Evolutionary conservation across 2,888 invertebrate species (phyloP).

Genomic region (Empis stercorea): DNA sequence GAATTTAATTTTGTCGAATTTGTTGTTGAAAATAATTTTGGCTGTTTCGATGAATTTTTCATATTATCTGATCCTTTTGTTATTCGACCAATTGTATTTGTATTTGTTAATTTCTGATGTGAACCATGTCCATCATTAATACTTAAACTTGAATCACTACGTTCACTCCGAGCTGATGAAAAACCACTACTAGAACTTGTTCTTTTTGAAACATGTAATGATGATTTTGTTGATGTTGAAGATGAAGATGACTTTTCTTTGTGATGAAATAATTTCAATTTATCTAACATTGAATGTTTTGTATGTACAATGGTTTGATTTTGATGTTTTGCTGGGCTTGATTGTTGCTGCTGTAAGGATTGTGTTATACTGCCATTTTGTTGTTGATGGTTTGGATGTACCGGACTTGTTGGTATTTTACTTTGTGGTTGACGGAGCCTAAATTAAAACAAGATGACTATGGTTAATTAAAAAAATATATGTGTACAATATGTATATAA

Average conservation of each 20-base stretch:
- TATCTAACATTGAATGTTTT: slow-evolving; percentile 75
- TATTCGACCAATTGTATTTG: neutral
- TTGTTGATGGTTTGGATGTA: slow-evolving; percentile 6
- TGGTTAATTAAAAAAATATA: neutral
- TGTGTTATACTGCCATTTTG: slow-evolving; percentile 9
- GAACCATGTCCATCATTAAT: slow-evolving; percentile 39
- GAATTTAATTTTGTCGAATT: neutral
- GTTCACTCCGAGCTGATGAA: slow-evolving; percentile 67
- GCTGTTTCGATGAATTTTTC: slow-evolving; percentile 9
- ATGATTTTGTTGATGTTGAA: slow-evolving; percentile 36
- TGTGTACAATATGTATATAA: too few species aligned
- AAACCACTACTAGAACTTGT: slow-evolving; percentile 79
- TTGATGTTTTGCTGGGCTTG: neutral
- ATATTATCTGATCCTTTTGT: neutral
- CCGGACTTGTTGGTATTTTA: slow-evolving; percentile 41
- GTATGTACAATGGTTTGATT: slow-evolving; percentile 1
- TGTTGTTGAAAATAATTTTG: neutral
- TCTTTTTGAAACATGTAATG: slow-evolving; percentile 40
- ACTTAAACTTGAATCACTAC: slow-evolving; percentile 46
- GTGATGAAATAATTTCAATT: slow-evolving; percentile 61
- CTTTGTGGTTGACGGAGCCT: slow-evolving; percentile 22
- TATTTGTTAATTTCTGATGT: slow-evolving; percentile 8
- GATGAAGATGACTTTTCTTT: slow-evolving; percentile 41
- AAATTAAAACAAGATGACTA: neutral
- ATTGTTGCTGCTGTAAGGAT: neutral